Conservation (phyloP, 2,797 vertebrate species). For the Halcyon badia region DNA sequence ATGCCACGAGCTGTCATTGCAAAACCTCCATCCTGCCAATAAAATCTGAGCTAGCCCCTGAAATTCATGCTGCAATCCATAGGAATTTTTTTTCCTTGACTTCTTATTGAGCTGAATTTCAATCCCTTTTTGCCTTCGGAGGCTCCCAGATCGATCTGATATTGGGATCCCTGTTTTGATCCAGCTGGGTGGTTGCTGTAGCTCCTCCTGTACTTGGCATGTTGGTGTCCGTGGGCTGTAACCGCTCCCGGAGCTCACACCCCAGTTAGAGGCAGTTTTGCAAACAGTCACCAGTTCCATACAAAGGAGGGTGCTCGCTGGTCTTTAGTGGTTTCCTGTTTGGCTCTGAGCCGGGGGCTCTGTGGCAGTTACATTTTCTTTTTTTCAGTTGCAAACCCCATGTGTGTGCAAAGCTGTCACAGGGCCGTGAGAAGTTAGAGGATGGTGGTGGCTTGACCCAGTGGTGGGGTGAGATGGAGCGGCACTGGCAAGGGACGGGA, state of each 20-base stretch:
- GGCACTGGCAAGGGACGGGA: background rate
- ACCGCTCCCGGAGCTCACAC: background rate
- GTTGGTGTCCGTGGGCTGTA: rapidly evolving
- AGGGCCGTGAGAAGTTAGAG: background rate
- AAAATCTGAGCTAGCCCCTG: background rate
- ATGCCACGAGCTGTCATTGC: background rate
- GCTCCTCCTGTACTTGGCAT: background rate
- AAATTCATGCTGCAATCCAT: background rate
- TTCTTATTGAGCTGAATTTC: background rate
- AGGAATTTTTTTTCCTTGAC: background rate
- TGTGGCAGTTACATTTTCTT: background rate
- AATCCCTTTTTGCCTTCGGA: background rate
- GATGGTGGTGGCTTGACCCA: background rate
- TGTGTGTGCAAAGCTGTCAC: background rate
- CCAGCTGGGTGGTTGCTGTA: background rate
- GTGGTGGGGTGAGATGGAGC: too few species aligned
- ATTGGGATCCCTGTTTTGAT: background rate
- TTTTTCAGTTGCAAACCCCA: background rate
- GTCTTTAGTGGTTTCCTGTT: background rate
- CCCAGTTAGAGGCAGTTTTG: background rate
- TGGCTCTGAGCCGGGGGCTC: background rate
- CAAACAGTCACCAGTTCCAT: background rate
- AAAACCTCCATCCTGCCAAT: background rate
- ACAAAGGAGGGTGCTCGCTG: rapidly evolving
- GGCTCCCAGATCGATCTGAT: background rate